phyloP scores from a whole-genome alignment of 92 coral and sea anemone species.

The Palythoa grandis region DNA sequence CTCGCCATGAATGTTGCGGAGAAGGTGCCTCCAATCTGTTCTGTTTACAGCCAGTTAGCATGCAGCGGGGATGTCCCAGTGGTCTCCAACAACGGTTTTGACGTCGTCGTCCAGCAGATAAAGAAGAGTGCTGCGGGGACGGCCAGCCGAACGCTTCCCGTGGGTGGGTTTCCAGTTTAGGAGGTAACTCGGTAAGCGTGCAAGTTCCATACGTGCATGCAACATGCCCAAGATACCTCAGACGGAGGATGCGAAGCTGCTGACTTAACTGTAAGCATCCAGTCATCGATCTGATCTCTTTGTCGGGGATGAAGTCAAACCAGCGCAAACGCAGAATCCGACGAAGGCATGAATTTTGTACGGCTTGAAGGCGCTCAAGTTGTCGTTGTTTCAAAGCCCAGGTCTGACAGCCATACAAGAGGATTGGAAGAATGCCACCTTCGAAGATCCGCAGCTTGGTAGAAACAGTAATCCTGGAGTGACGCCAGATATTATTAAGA shows the following conservation, averaged over 20 bases:
- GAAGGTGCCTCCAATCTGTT: too few species aligned
- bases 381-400: constrained; percentile 37
- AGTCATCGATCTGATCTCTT: too few species aligned
- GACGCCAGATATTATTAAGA: constrained; percentile 22
- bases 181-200: too few species aligned
- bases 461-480: not conserved
- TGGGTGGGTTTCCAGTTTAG: too few species aligned
- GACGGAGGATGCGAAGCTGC: too few species aligned
- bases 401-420: constrained; percentile 21
- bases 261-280: not conserved
- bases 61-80: not conserved
- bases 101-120: not conserved
- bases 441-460: constrained; percentile 4
- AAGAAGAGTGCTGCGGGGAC: too few species aligned
- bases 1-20: too few species aligned
- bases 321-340: too few species aligned
- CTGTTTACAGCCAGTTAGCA: too few species aligned
- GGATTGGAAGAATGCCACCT: too few species aligned
- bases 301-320: too few species aligned
- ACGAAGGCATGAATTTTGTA: constrained; percentile 21
- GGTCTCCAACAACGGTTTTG: constrained; percentile 5
- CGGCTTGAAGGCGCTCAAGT: constrained; percentile 10
- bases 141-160: too few species aligned
- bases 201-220: constrained; percentile 15
- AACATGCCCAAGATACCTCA: constrained; percentile 2